Base-by-base conservation (phyloP, 2,113 vertebrate species). In the Anarhynchus alexandrinus region DNA sequence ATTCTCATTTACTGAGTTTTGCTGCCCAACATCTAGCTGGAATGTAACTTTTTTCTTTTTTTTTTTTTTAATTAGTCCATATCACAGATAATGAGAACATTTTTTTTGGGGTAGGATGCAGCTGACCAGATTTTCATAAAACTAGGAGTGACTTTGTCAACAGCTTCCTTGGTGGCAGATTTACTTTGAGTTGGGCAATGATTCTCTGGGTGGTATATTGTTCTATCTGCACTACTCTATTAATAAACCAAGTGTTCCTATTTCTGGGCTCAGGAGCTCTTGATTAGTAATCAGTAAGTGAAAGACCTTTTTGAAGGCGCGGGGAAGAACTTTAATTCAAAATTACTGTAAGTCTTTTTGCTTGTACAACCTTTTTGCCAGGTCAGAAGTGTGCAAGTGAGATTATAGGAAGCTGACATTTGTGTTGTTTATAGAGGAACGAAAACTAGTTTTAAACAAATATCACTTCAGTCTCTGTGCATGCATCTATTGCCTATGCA, bases 381-480 rank as follows among this genome's bases (percentile, higher is more conserved):
- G 79, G 57, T 96, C 80, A 95, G 79, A 95, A 61, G 2, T 49
- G 11, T 64, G 22, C 27, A 74, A 40, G 34, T 30, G 42, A 86
- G 36, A 96, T 92, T 82, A 74, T 30, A 67, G 51, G 55, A 94
- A 94, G 49, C 32, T 93, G 82, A 82, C 43, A 92, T 96, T 96
- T 95, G 10, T 86, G 17, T 86, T 94, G 70, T 95, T 95, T 92
- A 54, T 65, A 85, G 61, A 78, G 43, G 40, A 22, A 85, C 87
- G 55, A 93, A 91, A 95, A 58, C 25, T 45, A n/a, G 30, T 62
- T 93, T 90, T 86, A 94, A 94, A 88, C 38, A 93, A 94, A 93
- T 91, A 90, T 32, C 66, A 72, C 62, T 96, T 29, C n/a, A 72
- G 43, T 12, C 45, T 86, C 65, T 74, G 61, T 55, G 34, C 45